Base-by-base conservation (phyloP, 2,888 invertebrate species). In the Caenorhabditis parvicauda region DNA sequence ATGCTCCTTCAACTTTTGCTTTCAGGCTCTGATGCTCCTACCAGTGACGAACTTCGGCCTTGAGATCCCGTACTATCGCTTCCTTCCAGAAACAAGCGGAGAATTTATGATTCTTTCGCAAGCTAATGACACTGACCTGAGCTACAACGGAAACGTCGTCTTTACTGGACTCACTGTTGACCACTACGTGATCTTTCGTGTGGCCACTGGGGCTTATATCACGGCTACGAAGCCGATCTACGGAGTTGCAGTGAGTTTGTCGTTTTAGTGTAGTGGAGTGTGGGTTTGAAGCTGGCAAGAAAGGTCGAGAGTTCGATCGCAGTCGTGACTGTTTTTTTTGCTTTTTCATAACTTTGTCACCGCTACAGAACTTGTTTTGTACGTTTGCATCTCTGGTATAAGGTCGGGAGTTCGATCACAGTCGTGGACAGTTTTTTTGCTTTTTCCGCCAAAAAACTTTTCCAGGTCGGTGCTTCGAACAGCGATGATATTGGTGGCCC, bases 21-120 rank as follows among this genome's bases (percentile, higher is more conserved):
- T 47, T 19, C 35, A 57, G 57, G 35, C 59, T 17, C 29, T 54
- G 1, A 59, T 59, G 59, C 44, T 59, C 1, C 54, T 25, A 39
- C 59, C 59, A 7, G 19, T 29, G 1, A 12, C 29, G 14, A 17
- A 39, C 9, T 54, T n/a, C 17, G 59, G 44, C 6, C 22, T 42
- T 5, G 25, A 7, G 2, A 38, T 48, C 19, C 59, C 59, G 2
- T 54, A 38, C 45, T 53, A 24, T 45, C 46, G 50, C 21, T 54
- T 59, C 29, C 27, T 24, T 22, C 49, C 59, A 6, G 54, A 54
- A 37, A 54, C 54, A 17, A 9, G 14, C 24, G 54, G 54, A 37
- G 59, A 59, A 24, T 12, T 54, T 12, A 59, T 59, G 49, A 19
- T 58, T 9, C 43, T 39, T 24, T 32, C 32, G 14, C 12, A 25